Evolutionary conservation across 2,797 vertebrate genomes (phyloP).

Genomic region (Brachyalestes nurse): DNA sequence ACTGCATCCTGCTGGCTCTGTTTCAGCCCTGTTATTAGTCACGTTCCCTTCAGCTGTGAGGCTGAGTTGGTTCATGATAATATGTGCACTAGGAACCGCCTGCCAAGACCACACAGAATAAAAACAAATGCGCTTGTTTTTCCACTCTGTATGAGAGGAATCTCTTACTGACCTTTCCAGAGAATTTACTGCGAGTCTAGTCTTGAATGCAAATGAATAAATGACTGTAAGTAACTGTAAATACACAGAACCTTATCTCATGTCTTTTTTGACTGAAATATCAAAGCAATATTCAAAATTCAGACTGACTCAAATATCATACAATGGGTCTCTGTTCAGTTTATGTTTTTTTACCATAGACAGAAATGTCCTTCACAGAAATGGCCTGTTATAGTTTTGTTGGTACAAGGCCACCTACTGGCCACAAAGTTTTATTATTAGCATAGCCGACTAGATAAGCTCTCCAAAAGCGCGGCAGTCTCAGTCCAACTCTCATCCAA

Average conservation of each 20-base stretch:
- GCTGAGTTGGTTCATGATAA: background rate
- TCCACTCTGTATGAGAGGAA: no score
- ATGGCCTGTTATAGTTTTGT: background rate
- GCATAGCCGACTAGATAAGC: background rate
- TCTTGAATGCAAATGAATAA: background rate
- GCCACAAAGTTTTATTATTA: background rate
- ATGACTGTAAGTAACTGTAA: background rate
- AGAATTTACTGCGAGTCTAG: background rate
- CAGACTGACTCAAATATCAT: background rate
- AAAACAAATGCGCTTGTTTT: background rate
- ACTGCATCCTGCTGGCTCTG: background rate
- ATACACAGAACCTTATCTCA: background rate
- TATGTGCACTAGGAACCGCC: background rate
- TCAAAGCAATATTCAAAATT: background rate
- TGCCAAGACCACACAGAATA: background rate
- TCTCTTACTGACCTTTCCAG: background rate
- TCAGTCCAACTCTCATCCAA: background rate
- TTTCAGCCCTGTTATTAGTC: background rate
- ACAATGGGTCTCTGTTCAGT: background rate
- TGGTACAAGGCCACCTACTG: background rate
- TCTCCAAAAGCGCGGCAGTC: no score
- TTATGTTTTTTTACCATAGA: background rate
- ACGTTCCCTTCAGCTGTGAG: background rate
- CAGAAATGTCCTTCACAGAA: background rate
- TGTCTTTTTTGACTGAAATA: background rate